Percentiles rank a stretch among this genome's conserved stretches.
Evolutionary conservation across 2,797 vertebrate genomes (phyloP).

Genomic region (Spinus olivaceus): DNA sequence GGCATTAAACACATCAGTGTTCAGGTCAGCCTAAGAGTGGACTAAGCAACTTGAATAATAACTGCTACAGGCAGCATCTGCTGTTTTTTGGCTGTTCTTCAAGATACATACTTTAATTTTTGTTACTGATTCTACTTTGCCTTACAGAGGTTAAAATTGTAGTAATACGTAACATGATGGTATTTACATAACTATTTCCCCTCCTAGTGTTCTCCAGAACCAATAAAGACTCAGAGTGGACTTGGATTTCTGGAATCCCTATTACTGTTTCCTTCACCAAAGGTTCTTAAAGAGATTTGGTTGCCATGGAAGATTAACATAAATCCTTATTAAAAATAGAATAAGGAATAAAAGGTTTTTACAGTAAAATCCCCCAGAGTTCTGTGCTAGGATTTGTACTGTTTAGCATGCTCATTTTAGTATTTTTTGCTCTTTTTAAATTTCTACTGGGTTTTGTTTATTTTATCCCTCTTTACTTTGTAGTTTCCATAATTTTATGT

Average conservation of each 20-base stretch:
- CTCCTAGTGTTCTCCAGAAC: background rate
- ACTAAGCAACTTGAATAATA: background rate
- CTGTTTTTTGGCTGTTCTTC: background rate
- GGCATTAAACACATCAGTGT: background rate
- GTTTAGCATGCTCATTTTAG: background rate
- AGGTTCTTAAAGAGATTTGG: conserved; percentile 30
- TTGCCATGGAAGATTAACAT: background rate
- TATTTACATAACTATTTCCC: background rate
- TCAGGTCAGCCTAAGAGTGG: background rate
- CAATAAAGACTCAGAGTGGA: background rate
- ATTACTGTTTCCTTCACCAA: background rate
- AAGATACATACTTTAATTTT: background rate
- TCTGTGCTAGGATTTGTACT: background rate
- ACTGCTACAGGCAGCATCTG: background rate
- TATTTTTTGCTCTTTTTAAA: background rate
- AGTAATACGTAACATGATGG: background rate
- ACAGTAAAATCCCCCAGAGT: background rate
- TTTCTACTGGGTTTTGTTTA: background rate
- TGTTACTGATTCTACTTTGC: background rate
- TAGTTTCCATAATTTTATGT: background rate
- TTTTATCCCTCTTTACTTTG: background rate
- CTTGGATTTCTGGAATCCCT: background rate
- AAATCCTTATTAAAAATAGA: conserved; percentile 39
- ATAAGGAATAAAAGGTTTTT: conserved; percentile 4
- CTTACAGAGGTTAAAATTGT: background rate